These are phyloP conservation scores for Stenotaenia linearis DNA, from an alignment of 2,888 invertebrate species.

Conservation along the genomic window DNA sequence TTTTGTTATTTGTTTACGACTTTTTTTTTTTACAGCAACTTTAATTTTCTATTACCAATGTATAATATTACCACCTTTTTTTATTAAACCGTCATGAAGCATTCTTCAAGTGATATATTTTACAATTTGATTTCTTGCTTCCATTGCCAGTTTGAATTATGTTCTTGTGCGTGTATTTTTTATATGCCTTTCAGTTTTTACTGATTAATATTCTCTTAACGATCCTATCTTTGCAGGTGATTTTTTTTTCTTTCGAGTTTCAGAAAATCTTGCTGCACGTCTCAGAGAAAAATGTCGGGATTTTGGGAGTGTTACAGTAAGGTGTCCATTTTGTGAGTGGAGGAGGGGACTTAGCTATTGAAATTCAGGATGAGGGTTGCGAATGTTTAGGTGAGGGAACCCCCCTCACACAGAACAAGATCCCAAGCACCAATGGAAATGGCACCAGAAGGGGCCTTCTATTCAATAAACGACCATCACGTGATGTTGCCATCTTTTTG, in stretches of 20 bases:
- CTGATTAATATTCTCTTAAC: slow-evolving; percentile 24
- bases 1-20: neutral
- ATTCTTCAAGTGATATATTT: slow-evolving; percentile 16
- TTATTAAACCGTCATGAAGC: neutral
- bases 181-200: neutral
- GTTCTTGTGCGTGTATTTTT: neutral
- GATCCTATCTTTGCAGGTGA: slow-evolving; percentile 15
- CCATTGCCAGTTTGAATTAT: slow-evolving; percentile 13
- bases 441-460: slow-evolving; percentile 33
- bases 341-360: slow-evolving; percentile 11
- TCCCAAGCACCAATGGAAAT: slow-evolving; percentile 32
- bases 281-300: slow-evolving; percentile 9
- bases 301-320: slow-evolving; percentile 10
- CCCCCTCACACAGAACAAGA: slow-evolving; percentile 17
- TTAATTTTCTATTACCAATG: neutral
- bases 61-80: neutral
- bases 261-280: neutral
- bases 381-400: slow-evolving; percentile 11
- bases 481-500: slow-evolving; percentile 32
- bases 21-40: neutral
- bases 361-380: slow-evolving; percentile 26
- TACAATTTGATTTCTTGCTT: neutral
- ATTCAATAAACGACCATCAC: slow-evolving; percentile 32
- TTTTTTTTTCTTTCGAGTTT: neutral
- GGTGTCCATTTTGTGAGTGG: slow-evolving; percentile 19